Evolutionary conservation across 2,797 vertebrate species (phyloP), one percentile per base, ranked within the genome.

Genomic region (Muraenolepis orangiensis): DNA sequence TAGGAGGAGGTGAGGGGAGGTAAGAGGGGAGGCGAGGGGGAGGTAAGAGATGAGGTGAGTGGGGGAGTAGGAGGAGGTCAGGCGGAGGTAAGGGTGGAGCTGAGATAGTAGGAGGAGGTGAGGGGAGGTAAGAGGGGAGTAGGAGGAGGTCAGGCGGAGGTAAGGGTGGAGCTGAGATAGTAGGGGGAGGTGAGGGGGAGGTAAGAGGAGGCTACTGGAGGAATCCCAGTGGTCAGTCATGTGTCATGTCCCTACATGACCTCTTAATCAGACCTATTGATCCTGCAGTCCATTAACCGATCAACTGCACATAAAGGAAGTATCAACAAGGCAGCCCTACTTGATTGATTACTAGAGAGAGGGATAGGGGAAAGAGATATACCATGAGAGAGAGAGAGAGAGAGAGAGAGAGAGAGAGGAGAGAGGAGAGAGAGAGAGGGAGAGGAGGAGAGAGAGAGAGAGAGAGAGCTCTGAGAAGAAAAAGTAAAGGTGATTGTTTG

Each of bases 261-360:
- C 89, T 86, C 85, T 88, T 83, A 88, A 88, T 92, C 85, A 88
- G 87, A 90, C 87, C 87, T 90, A 93, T 92, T 90, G 91, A 91
- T 93, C 83, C 5, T 4, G 66, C 78, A 40, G 78, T 18, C 78
- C 82, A 88, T 90, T 89, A 83, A 82, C 82, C 84, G 82, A 85
- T 87, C 87, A 87, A 89, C 87, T 79, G 81, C 73, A 87, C 81
- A 71, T 71, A 79, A 78, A 85, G 84, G 80, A 78, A 80, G 80
- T 76, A 86, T 79, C 81, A 87, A 86, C 89, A 79, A 73, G 16
- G 74, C 75, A 23, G 77, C 73, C 14, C 10, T 71, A 71, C 91
- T 84, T 76, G 88, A 87, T 75, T 66, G 51, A 57, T 57, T 57
- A 57, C 20, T 34, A 34, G 32, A 34, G 32, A 34, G 32, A 34